These are phyloP conservation scores for Macroramphosus scolopax DNA, from an alignment of 2,797 vertebrate genomes.

Conservation along the genomic window DNA sequence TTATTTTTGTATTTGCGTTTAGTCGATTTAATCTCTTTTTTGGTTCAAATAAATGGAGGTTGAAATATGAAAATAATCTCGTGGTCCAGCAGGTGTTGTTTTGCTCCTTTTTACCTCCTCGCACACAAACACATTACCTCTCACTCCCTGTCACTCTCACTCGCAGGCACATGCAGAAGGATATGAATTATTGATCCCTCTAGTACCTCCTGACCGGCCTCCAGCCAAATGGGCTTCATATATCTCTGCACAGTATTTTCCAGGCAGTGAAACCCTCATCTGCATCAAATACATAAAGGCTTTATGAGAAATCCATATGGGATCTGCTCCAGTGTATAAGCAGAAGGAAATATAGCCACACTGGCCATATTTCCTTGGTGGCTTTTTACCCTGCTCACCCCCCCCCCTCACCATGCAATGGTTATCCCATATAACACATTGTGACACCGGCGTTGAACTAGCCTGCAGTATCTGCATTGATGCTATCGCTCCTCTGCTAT, in stretches of 20 bases:
- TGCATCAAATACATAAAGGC: conserved; percentile 53
- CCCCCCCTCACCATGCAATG: too few species aligned
- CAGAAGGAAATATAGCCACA: too few species aligned
- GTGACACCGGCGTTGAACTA: too few species aligned
- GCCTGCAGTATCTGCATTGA: conserved; percentile 29
- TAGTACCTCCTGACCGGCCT: conserved; percentile 61
- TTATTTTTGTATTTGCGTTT: conserved; percentile 80
- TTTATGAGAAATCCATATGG: conserved; percentile 58
- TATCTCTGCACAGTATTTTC: conserved; percentile 49
- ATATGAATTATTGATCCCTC: conserved; percentile 70
- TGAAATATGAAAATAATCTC: conserved; percentile 68
- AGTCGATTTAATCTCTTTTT: conserved; percentile 58
- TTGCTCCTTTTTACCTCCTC: too few species aligned
- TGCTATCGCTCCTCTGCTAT: conserved; percentile 23
- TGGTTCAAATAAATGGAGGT: conserved; percentile 76
- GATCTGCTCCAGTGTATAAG: too few species aligned
- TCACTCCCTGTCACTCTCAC: conserved; percentile 3
- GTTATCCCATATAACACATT: too few species aligned
- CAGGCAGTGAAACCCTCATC: conserved; percentile 58
- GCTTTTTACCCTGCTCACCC: too few species aligned
- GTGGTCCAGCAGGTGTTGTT: conserved; percentile 62
- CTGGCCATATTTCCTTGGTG: too few species aligned
- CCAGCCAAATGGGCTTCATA: conserved; percentile 53
- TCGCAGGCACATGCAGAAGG: not conserved
- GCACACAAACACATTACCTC: not conserved